Evolutionary conservation across 1,140 invertebrate species (phyloP), one percentile per base, ranked within the genome.

Genomic region (Meloidogyne floridensis): DNA sequence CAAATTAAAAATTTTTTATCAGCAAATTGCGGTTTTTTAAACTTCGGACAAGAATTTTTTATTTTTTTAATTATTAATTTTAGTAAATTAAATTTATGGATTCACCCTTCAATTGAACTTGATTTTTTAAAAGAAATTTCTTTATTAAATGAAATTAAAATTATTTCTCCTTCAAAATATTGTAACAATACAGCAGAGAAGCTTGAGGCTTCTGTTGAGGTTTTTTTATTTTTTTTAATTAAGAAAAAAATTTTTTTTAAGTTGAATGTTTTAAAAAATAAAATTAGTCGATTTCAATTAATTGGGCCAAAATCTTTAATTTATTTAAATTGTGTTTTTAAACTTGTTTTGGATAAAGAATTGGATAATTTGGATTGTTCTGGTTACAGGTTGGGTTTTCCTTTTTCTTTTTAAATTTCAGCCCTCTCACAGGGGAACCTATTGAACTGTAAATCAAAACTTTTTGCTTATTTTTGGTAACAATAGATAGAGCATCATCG

Each of bases 251-350:
- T 69, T 10, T 59, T 53, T 13, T 15, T 82, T 82, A 6, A 82
- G 81, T 32, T 82, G 20, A 54, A 65, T 2, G 80, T 82, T 69
- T 73, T 82, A 56, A 42, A 65, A 10, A 53, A 82, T 72, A 53
- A 81, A 47, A 59, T 82, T n/a, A 20, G 42, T 51, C 78, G 81
- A 15, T 20, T 82, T 43, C 81, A 81, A 75, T 43, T 82, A 65
- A 81, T 82, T 56, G 81, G 81, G 6, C 81, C 81, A 0, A 47
- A 74, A 59, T 6, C 73, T 20, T 32, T 82, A 5, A 70, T n/a
- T 15, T 54, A 70, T 51, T 65, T 82, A 32, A 47, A 47, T 47
- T 47, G 53, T 56, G 79, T 69, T 54, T 47, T 82, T 73, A n/a
- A 73, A 47, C 51, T 83, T 0, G 74, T 81, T 18, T 32, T 9